These are phyloP conservation scores for Andinoacara biseriatus DNA, from an alignment of 2,113 vertebrate species.

Conservation along the genomic window DNA sequence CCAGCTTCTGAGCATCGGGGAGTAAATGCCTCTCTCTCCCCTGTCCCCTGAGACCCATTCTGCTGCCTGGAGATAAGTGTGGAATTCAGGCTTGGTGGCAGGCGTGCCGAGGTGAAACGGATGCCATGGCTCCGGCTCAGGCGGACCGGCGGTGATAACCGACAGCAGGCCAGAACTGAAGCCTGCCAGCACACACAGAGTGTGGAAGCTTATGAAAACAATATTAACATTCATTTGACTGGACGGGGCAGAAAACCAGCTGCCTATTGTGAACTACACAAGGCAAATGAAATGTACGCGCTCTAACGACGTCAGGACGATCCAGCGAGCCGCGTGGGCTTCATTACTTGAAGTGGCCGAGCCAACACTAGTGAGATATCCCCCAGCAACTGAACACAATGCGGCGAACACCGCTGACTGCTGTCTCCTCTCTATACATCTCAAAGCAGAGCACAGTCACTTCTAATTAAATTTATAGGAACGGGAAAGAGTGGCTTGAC, in stretches of 20 bases:
- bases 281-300: slow-evolving; percentile 38
- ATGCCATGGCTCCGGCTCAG: slow-evolving; percentile 43
- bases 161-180: slow-evolving; percentile 33
- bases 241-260: slow-evolving; percentile 19
- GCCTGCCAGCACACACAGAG: slow-evolving; percentile 2
- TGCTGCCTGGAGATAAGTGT: slow-evolving; percentile 74
- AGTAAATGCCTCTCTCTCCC: slow-evolving; percentile 50
- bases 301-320: slow-evolving; percentile 36
- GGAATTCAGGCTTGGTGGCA: slow-evolving; percentile 60
- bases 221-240: slow-evolving; percentile 32
- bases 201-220: slow-evolving; percentile 37
- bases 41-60: slow-evolving; percentile 59
- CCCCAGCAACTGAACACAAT: slow-evolving; percentile 30
- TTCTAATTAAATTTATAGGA: slow-evolving; percentile 60
- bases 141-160: slow-evolving; percentile 8
- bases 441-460: slow-evolving; percentile 59
- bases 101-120: slow-evolving; percentile 48
- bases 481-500: slow-evolving; percentile 24
- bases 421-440: slow-evolving; percentile 61
- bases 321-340: slow-evolving; percentile 52
- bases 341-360: slow-evolving; percentile 42
- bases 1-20: slow-evolving; percentile 19
- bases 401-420: slow-evolving; percentile 41
- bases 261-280: slow-evolving; percentile 28
- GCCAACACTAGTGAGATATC: slow-evolving; percentile 25